Conservation (phyloP, 1,140 invertebrate species). For the Archivesica marissinica region DNA sequence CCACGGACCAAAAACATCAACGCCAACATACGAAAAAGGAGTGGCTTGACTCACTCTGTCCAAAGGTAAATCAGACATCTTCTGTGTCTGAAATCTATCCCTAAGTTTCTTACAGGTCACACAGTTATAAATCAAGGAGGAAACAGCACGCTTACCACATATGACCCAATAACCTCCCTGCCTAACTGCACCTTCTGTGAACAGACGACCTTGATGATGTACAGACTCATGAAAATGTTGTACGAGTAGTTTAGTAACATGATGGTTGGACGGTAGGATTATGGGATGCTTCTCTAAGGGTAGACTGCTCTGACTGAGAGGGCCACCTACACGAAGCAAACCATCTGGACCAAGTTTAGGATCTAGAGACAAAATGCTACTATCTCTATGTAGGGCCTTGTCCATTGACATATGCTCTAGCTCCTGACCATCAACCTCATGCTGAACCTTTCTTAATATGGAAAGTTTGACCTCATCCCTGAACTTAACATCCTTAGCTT, state of each 20-base stretch:
- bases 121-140: constrained; percentile 4
- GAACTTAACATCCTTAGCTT: constrained; percentile 8
- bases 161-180: constrained; percentile 1
- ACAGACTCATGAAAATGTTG: constrained; percentile 34
- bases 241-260: background rate
- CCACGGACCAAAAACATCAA: too few relatives aligned
- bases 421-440: background rate
- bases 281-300: constrained; percentile 10
- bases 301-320: background rate
- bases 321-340: constrained; percentile 2
- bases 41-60: too few relatives aligned
- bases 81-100: too few relatives aligned
- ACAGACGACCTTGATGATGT: constrained; percentile 14
- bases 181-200: constrained; percentile 23
- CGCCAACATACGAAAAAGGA: too few relatives aligned
- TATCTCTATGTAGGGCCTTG: background rate
- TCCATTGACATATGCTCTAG: background rate
- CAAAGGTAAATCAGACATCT: too few relatives aligned
- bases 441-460: background rate
- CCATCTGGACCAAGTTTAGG: background rate
- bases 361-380: background rate
- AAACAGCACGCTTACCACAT: background rate
- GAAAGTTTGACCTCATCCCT: background rate
- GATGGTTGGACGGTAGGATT: background rate
- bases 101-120: too few relatives aligned